phyloP scores from a whole-genome alignment of 2,888 invertebrate genomes.

The Diaphora mendica region DNA sequence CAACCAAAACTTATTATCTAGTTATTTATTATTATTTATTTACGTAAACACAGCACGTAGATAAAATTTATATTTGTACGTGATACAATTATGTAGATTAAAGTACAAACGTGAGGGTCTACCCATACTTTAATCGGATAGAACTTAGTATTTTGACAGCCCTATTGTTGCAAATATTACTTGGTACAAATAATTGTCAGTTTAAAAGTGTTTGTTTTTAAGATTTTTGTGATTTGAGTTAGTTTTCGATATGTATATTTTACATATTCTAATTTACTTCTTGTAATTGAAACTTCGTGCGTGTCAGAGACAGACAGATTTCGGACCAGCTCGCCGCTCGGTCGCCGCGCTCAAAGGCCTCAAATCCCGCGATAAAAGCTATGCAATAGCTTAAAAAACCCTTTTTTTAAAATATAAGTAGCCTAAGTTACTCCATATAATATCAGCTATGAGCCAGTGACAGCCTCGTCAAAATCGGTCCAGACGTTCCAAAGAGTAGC shows the following conservation, averaged over 20 bases:
- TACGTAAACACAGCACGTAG: slow-evolving; percentile 68
- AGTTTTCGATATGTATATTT: not conserved
- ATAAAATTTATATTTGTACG: slow-evolving; percentile 74
- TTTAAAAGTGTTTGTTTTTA: slow-evolving; percentile 11
- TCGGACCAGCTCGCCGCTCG: too few species aligned
- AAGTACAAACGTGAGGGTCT: slow-evolving; percentile 61
- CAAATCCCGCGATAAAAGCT: too few species aligned
- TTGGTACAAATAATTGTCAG: slow-evolving; percentile 4
- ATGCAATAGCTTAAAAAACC: too few species aligned
- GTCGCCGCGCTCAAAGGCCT: too few species aligned
- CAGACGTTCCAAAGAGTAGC: too few species aligned
- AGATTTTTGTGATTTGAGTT: not conserved
- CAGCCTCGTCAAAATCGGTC: too few species aligned
- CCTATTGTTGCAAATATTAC: slow-evolving; percentile 43
- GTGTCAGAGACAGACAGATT: too few species aligned
- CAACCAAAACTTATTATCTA: slow-evolving; percentile 51
- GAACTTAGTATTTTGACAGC: slow-evolving; percentile 48
- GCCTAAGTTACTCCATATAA: too few species aligned
- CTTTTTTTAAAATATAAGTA: too few species aligned
- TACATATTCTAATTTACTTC: too few species aligned
- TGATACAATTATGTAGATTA: slow-evolving; percentile 75
- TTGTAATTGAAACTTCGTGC: too few species aligned
- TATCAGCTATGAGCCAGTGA: too few species aligned
- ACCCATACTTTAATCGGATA: slow-evolving; percentile 67
- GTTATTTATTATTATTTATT: slow-evolving; percentile 71